phyloP scores from a whole-genome alignment of 2,888 invertebrate genomes.

The Camptogramma bilineatum region DNA sequence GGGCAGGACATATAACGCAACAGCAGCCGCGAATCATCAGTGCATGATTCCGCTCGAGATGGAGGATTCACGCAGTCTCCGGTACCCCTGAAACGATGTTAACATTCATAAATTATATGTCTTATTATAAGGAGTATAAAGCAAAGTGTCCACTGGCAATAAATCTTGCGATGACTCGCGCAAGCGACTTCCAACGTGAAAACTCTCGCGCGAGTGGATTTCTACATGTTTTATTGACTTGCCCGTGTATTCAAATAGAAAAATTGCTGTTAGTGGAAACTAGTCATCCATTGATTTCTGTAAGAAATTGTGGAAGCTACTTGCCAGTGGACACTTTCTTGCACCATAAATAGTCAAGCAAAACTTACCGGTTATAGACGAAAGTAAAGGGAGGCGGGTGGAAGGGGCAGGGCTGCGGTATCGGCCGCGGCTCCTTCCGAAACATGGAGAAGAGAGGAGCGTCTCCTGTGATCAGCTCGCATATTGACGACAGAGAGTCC shows the following conservation, averaged over 20 bases:
- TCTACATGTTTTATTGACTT: no score
- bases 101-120: neutral
- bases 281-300: no score
- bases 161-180: no score
- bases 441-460: constrained; percentile 91
- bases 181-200: no score
- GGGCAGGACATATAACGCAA: constrained; percentile 94
- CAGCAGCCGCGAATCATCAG: constrained; percentile 91
- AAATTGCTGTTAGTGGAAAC: no score
- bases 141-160: no score
- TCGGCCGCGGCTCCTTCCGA: constrained; percentile 88
- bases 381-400: constrained; percentile 92
- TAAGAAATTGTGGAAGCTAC: no score
- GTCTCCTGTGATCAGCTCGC: constrained; percentile 89
- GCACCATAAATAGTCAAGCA: constrained; percentile 6
- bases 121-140: no score
- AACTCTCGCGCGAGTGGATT: no score
- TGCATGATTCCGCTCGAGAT: constrained; percentile 93
- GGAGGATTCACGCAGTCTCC: constrained; percentile 91
- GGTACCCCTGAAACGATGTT: constrained; percentile 80
- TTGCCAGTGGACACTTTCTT: no score
- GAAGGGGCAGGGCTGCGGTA: constrained; percentile 92
- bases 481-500: constrained; percentile 86
- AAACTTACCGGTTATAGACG: constrained; percentile 87
- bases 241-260: no score